A percentile compares a stretch with the other conserved stretches of the same genome.
Conservation (phyloP, 2,888 invertebrate species). For the Macaria notata region DNA sequence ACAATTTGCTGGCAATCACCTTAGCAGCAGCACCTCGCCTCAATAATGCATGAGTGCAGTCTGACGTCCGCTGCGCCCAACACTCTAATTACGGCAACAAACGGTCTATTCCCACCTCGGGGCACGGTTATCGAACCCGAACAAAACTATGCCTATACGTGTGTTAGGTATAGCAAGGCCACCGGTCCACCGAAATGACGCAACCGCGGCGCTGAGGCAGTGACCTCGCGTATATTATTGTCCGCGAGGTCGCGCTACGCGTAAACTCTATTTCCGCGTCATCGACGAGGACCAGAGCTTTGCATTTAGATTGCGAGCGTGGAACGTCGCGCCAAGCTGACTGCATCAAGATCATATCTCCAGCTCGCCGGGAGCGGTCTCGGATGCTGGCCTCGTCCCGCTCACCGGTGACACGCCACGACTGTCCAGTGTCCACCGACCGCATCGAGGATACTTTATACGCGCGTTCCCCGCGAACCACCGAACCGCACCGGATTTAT, state of each 20-base stretch:
- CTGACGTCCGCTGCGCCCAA: slow-evolving; percentile 53
- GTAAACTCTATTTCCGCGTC: slow-evolving; percentile 71
- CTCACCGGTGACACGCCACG: slow-evolving; percentile 49
- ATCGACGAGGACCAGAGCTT: slow-evolving; percentile 49
- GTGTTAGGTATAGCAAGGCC: slow-evolving; percentile 57
- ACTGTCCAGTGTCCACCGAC: slow-evolving; percentile 49
- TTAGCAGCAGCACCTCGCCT: slow-evolving; percentile 53
- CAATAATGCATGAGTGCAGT: slow-evolving; percentile 68
- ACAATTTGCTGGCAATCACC: slow-evolving; percentile 64
- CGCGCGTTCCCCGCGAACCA: slow-evolving; percentile 43
- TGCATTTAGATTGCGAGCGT: slow-evolving; percentile 57
- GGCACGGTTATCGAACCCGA: slow-evolving; percentile 68
- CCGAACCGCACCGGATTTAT: slow-evolving; percentile 64
- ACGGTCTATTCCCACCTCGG: slow-evolving; percentile 63
- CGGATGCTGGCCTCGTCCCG: slow-evolving; percentile 41
- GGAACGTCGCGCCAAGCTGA: slow-evolving; percentile 52
- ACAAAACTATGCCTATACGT: slow-evolving; percentile 50
- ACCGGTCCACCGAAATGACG: slow-evolving; percentile 53
- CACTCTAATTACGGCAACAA: slow-evolving; percentile 65
- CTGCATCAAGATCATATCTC: slow-evolving; percentile 38
- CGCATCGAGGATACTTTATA: slow-evolving; percentile 55
- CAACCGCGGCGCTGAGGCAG: slow-evolving; percentile 54
- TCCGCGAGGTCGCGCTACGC: slow-evolving; percentile 53
- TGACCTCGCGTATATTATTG: slow-evolving; percentile 64
- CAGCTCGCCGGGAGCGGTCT: slow-evolving; percentile 42